These are phyloP conservation scores for Ridgeia piscesae DNA, from an alignment of 1,140 invertebrate species.

Conservation along the genomic window DNA sequence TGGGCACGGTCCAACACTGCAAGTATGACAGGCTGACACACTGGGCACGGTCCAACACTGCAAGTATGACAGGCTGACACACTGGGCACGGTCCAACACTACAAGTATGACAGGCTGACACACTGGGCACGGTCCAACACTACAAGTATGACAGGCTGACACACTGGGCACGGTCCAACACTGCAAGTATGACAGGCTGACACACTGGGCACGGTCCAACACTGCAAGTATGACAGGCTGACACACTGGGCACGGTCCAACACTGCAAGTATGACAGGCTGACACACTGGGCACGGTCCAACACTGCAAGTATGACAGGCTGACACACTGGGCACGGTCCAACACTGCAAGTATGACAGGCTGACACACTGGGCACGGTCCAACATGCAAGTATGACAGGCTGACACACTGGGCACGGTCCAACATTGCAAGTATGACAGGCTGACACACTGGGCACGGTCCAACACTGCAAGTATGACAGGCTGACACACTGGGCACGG, in stretches of 20 bases:
- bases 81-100: not conserved
- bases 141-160: not conserved
- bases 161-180: slow-evolving; percentile 66
- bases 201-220: slow-evolving; percentile 66
- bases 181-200: slow-evolving; percentile 82
- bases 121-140: not conserved
- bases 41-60: not conserved
- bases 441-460: no score
- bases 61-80: not conserved
- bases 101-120: not conserved
- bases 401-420: no score
- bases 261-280: not conserved
- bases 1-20: not conserved
- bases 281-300: not conserved
- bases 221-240: slow-evolving; percentile 44
- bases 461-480: no score
- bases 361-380: not conserved
- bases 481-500: no score
- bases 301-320: not conserved
- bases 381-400: no score
- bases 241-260: not conserved
- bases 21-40: not conserved
- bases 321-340: not conserved
- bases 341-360: not conserved
- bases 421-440: no score